phyloP scores from a whole-genome alignment of 2,113 vertebrate species.

The Rhipidura dahli region DNA sequence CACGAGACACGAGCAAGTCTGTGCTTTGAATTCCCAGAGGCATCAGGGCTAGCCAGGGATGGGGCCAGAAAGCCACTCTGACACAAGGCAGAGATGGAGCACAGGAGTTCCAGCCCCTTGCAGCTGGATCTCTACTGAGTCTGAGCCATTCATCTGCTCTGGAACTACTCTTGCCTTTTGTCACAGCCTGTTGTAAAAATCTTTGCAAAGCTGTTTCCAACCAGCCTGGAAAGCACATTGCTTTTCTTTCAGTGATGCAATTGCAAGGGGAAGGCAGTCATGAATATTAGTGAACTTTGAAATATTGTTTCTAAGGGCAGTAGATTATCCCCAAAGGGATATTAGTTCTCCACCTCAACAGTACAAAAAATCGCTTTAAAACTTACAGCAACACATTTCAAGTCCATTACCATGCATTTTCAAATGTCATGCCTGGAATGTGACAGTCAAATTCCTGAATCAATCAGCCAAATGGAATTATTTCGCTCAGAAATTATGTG shows the following conservation, averaged over 20 bases:
- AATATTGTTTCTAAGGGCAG: not conserved
- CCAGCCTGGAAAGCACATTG: not conserved
- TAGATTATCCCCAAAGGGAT: not conserved
- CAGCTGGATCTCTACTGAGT: not conserved
- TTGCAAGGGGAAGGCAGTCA: not conserved
- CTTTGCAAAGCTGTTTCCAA: not conserved
- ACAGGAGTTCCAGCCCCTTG: not conserved
- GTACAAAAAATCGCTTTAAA: not conserved
- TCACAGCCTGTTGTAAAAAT: not conserved
- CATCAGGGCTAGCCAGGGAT: not conserved
- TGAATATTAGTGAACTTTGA: constrained; percentile 3
- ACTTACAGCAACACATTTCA: constrained; percentile 24
- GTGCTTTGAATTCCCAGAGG: too few species aligned
- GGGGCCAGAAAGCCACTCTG: not conserved
- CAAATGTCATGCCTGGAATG: constrained; percentile 22
- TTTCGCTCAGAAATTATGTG: constrained; percentile 12
- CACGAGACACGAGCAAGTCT: not conserved
- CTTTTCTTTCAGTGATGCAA: not conserved
- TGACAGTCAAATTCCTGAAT: constrained; percentile 42
- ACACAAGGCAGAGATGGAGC: not conserved
- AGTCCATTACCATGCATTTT: constrained; percentile 9
- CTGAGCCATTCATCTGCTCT: not conserved
- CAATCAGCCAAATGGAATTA: constrained; percentile 38
- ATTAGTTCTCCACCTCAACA: not conserved
- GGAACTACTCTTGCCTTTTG: not conserved